phyloP scores from a whole-genome alignment of 2,113 vertebrate species.

The Passer domesticus region DNA sequence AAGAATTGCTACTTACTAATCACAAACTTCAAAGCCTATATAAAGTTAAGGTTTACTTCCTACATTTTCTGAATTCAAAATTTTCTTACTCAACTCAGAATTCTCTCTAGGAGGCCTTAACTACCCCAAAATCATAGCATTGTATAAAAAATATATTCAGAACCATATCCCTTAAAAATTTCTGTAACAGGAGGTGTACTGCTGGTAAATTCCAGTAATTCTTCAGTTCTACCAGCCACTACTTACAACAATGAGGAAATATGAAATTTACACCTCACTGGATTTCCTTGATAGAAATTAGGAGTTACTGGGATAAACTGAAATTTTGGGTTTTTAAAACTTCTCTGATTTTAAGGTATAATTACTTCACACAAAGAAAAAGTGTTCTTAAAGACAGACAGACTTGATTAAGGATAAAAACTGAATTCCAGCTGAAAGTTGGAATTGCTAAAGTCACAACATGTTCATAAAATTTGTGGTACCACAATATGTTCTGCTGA shows the following conservation, averaged over 20 bases:
- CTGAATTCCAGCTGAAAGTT: slow-evolving; percentile 19
- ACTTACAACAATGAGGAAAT: background rate
- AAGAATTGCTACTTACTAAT: background rate
- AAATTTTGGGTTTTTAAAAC: background rate
- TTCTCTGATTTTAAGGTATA: slow-evolving; percentile 10
- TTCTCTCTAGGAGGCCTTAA: background rate
- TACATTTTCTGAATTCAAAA: background rate
- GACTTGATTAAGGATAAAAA: slow-evolving; percentile 49
- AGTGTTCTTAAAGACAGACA: slow-evolving; percentile 5
- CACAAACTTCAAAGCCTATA: background rate
- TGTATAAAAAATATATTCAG: background rate
- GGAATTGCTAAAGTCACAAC: slow-evolving; percentile 54
- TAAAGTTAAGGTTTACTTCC: slow-evolving; percentile 2
- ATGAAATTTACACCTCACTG: slow-evolving; percentile 44
- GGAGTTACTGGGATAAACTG: background rate
- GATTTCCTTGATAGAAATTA: background rate
- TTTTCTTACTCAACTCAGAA: background rate
- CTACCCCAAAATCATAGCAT: background rate
- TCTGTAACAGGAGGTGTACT: background rate
- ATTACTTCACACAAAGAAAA: slow-evolving; percentile 15
- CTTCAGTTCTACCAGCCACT: background rate
- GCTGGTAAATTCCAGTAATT: background rate
- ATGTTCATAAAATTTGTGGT: slow-evolving; percentile 44
- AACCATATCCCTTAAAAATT: background rate
- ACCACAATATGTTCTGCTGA: slow-evolving; percentile 2